Evolutionary conservation across 2,113 vertebrate genomes (phyloP), one percentile per base, ranked within the genome.

Genomic region (Etheostoma cragini): DNA sequence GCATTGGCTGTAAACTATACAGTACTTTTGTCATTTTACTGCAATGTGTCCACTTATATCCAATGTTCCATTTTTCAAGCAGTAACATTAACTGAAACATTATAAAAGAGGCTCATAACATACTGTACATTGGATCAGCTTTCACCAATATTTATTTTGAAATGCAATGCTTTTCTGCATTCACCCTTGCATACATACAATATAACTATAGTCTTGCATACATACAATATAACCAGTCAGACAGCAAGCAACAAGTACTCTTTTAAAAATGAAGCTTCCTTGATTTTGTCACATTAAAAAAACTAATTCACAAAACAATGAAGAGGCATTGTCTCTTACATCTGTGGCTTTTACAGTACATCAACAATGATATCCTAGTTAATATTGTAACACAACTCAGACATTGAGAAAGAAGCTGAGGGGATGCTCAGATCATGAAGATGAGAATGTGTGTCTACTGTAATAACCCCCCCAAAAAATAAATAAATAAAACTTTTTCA

Each of bases 261-360:
- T 92, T 83, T 77, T 76, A 80, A 94, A 94, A 94, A 93, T 88
- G 64, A 93, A 92, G 90, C 82, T 82, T 77, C 52, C 61, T 78
- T 69, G 19, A 82, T 62, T 79, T 45, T 74, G 77, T 65, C 58
- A 83, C 74, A 72, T 64, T 46, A 72, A 63, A 73, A 75, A 79
- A 62, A 54, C 52, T 47, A 67, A 84, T 88, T 81, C 89, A 86
- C 85, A 94, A 73, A 87, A 81, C 66, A 72, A 80, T 8, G 7
- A 76, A 56, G 57, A 85, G 69, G 64, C 75, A 82, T 79, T 83
- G 89, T 92, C 82, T 90, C 91, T 82, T 54, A 85, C 58, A 80
- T 54, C 33, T 88, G 78, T 86, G 80, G 87, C 71, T 76, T 82
- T 75, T 74, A 87, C 85, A 90, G 72, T 70, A 74, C 62, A 75